phyloP scores from a whole-genome alignment of 2,888 invertebrate genomes.

The Cataglyphis rosenhaueri region DNA sequence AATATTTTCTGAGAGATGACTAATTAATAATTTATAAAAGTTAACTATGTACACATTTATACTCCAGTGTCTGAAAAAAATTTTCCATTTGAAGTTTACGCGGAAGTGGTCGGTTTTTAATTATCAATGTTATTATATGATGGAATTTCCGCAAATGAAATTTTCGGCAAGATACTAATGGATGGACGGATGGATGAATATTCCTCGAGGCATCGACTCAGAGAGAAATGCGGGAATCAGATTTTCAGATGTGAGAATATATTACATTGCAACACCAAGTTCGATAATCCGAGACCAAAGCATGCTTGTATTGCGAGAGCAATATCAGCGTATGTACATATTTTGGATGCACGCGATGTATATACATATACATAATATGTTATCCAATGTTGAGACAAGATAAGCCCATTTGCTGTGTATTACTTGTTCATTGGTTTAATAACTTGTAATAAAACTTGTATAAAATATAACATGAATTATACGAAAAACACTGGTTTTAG shows the following conservation, averaged over 20 bases:
- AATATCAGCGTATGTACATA: background rate
- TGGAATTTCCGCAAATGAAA: background rate
- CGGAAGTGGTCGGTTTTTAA: background rate
- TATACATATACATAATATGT: background rate
- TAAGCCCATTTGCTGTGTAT: background rate
- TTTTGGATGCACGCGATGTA: background rate
- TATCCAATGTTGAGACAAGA: background rate
- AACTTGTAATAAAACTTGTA: background rate
- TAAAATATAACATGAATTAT: background rate
- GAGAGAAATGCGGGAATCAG: conserved; percentile 14
- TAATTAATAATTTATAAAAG: conserved; percentile 42
- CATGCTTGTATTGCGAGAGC: conserved; percentile 16
- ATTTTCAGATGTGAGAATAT: conserved; percentile 37
- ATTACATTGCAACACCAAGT: conserved; percentile 30
- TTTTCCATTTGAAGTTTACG: conserved; percentile 2
- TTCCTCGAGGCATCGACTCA: background rate
- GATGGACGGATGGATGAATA: background rate
- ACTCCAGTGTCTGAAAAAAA: background rate
- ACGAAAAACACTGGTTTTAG: background rate
- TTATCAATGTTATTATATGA: background rate
- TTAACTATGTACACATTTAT: background rate
- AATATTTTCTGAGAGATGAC: conserved; percentile 26
- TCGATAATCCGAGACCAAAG: conserved; percentile 26
- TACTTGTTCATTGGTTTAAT: background rate
- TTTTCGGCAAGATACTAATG: conserved; percentile 28